These are phyloP conservation scores for Diploscapter pachys DNA, from an alignment of 1,140 invertebrate genomes.

Conservation along the genomic window DNA sequence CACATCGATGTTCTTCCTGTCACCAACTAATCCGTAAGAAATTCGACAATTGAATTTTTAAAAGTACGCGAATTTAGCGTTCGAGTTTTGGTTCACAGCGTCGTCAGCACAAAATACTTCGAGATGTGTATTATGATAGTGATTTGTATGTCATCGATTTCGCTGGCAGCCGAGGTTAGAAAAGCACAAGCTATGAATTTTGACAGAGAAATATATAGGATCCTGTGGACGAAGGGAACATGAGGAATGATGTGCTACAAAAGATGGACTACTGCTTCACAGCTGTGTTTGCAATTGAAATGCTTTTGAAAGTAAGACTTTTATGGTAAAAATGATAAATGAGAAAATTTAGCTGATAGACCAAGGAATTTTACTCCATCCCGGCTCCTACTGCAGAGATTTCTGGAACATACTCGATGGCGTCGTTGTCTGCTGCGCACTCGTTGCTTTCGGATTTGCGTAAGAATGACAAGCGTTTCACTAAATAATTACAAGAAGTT, in stretches of 20 bases:
- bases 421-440: constrained; percentile 93
- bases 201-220: constrained; percentile 63
- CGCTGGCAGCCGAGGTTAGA: constrained; percentile 82
- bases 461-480: constrained; percentile 60
- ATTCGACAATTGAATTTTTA: constrained; percentile 2
- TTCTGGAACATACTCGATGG: constrained; percentile 85
- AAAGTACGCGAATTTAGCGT: constrained; percentile 38
- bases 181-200: no score
- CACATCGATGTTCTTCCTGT: constrained; percentile 99
- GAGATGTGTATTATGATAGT: constrained; percentile 58
- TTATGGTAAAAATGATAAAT: no score
- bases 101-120: constrained; percentile 58
- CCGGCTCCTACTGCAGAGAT: constrained; percentile 77
- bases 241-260: constrained; percentile 81
- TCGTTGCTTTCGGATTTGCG: constrained; percentile 90
- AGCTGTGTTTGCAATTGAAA: constrained; percentile 97
- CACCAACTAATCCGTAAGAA: constrained; percentile 92
- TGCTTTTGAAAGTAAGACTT: constrained; percentile 76
- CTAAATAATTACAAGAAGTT: no score
- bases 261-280: constrained; percentile 99
- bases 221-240: constrained; percentile 80
- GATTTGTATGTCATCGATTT: constrained; percentile 73
- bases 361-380: constrained; percentile 90
- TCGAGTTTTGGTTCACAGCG: constrained; percentile 52
- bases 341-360: constrained; percentile 76